These are phyloP conservation scores for Selene dorsalis DNA, from an alignment of 2,797 vertebrate species.

Conservation along the genomic window DNA sequence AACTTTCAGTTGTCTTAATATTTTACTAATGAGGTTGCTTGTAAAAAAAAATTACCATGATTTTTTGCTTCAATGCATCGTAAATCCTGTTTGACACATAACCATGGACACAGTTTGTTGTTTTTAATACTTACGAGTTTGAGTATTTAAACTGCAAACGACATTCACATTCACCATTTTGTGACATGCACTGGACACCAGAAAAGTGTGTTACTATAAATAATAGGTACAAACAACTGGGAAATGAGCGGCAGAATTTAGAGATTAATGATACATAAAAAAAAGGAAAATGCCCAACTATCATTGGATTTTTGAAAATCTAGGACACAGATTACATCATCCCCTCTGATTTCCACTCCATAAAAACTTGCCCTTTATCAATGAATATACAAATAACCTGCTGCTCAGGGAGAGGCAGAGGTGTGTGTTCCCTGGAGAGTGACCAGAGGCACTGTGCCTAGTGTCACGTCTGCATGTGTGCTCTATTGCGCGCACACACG, in stretches of 20 bases:
- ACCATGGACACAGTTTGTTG: too few species aligned
- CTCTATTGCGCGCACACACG: background rate
- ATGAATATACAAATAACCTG: background rate
- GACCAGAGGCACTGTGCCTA: slow-evolving; percentile 39
- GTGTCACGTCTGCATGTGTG: slow-evolving; percentile 63
- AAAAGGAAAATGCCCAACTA: background rate
- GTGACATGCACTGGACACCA: background rate
- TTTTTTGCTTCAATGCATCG: background rate
- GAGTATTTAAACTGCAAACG: background rate
- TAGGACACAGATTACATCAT: too few species aligned
- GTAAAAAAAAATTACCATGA: too few species aligned
- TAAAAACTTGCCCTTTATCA: background rate
- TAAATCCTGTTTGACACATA: background rate
- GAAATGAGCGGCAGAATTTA: background rate
- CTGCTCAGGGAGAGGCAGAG: slow-evolving; percentile 3
- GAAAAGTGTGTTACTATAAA: background rate
- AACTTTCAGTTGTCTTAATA: background rate
- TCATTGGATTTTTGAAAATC: background rate
- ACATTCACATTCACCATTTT: too few species aligned
- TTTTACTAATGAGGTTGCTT: background rate
- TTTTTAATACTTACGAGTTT: too few species aligned
- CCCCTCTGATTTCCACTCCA: background rate
- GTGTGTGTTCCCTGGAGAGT: slow-evolving; percentile 16
- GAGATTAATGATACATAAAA: background rate
- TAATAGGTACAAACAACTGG: background rate